Base-by-base conservation (phyloP, 2,888 invertebrate genomes). In the Parnassius smintheus region DNA sequence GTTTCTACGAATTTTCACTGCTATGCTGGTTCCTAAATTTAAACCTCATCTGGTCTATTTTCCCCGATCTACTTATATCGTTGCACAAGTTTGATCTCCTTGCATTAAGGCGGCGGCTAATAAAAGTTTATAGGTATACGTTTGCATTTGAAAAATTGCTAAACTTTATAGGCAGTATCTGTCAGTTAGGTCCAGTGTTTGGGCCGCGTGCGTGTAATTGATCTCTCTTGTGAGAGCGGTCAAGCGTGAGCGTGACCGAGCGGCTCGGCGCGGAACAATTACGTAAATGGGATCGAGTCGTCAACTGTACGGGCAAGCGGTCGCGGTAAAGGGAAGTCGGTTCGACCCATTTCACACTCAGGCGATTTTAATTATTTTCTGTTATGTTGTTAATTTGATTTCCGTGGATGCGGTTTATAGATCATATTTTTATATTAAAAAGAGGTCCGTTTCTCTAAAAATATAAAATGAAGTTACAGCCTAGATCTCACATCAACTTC, bases 281-380 rank as follows among this genome's bases (percentile, higher is more conserved):
- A 51, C 50, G 22, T n/a, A 51, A 51, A 58, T 58, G 22, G 58
- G 58, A 58, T 51, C 42, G 41, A 44, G 50, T 58, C 49, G 8
- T 41, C 57, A 13, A 50, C 18, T 22, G 18, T 9, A 18, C 51
- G 51, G 51, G 51, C 11, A 11, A 51, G 25, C 25, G 25, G 11
- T 12, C 12, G 51, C 51, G 51, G 25, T 25, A 42, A 7, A 44
- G 55, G 55, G 55, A 45, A 45, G 11, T 44, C 22, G 55, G 11
- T 22, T 44, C 41, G 61, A 61, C 50, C 25, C 49, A 61, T 56
- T 61, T 61, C 55, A 56, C 61, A 49, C 42, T 48, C 25, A 35
- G 44, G n/a, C 50, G 61, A 56, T 22, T 18, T 50, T 45, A 49
- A 54, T 60, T 61, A 49, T 50, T 55, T 18, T 35, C 22, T 51